Evolutionary conservation across 2,888 invertebrate species (phyloP), one percentile per base, ranked within the genome.

Genomic region (Danaus chrysippus): DNA sequence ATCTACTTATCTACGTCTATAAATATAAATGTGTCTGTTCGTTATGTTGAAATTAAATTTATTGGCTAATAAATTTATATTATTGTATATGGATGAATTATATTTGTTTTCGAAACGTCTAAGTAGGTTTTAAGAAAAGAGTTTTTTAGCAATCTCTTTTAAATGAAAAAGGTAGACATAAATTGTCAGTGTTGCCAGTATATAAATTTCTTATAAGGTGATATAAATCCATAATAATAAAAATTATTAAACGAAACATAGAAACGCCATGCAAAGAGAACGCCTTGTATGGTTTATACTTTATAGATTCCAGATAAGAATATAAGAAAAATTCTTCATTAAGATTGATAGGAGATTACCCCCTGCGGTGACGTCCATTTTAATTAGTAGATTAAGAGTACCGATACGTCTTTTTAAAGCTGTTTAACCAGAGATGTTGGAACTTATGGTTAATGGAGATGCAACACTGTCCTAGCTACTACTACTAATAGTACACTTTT

Each of bases 351-450:
- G n/a, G 13, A 46, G 49, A 49, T 49, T 17, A 49, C 49, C 17
- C n/a, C 49, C 49, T 11, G 49, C 49, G 17, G 49, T 49, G 49
- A 49, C 49, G 49, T 15, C 17, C 49, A 49, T 49, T 49, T 17
- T 49, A 49, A 49, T 49, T 49, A 49, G 17, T 17, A 49, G 49
- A 49, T 49, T 49, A 49, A 17, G 9, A 17, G 17, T 49, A 49
- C 49, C n/a, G 49, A 49, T 49, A 49, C 23, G 46, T 49, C 17
- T 17, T 49, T 49, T 49, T 17, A 49, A 49, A 49, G 49, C 49
- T 8, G 49, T 49, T 49, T 49, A 17, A 49, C 49, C 17, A 17
- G 17, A 49, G 17, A 9, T 11, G 17, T 10, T 5, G 46, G 49
- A 17, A 9, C 46, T 12, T 46, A 13, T 46, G n/a, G 23, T 34